These are phyloP conservation scores for Phoeniculus purpureus DNA, from an alignment of 2,797 vertebrate species.

Conservation along the genomic window DNA sequence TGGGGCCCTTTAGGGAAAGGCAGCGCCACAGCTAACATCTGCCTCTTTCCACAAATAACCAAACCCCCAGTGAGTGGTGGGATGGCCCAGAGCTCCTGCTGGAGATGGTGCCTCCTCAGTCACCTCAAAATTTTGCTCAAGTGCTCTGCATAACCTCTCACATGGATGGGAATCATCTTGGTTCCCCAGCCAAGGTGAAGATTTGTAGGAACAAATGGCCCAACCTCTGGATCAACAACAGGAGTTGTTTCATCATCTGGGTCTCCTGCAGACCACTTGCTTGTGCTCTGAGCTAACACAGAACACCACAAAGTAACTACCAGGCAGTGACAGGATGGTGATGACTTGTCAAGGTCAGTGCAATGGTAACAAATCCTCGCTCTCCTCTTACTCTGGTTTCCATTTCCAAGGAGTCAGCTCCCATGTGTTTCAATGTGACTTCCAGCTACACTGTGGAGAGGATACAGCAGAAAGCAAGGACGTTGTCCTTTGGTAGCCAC, in stretches of 20 bases:
- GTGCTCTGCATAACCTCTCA: not conserved
- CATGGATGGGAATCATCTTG: not conserved
- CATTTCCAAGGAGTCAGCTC: conserved; percentile 76
- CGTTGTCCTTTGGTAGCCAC: conserved; percentile 53
- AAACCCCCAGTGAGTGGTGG: not conserved
- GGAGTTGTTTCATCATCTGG: not conserved
- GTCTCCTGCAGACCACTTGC: not conserved
- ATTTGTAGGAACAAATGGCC: not conserved
- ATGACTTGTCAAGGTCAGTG: conserved; percentile 59
- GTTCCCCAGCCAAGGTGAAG: not conserved
- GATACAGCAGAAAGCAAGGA: conserved; percentile 13
- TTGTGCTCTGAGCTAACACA: not conserved
- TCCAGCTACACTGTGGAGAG: not conserved
- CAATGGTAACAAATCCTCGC: conserved; percentile 8
- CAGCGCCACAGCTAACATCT: not conserved
- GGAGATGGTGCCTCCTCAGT: not conserved
- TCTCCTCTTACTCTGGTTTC: conserved; percentile 57
- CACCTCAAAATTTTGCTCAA: not conserved
- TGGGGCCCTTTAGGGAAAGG: not conserved
- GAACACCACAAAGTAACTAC: not conserved
- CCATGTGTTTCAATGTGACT: conserved; percentile 59
- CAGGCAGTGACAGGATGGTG: not conserved
- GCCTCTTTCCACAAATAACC: not conserved
- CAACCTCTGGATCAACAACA: not conserved
- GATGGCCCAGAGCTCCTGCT: not conserved